A percentile compares a stretch with the other conserved stretches of the same genome.
Conservation (phyloP, 2,888 invertebrate genomes). For the Melinaea menophilus region DNA sequence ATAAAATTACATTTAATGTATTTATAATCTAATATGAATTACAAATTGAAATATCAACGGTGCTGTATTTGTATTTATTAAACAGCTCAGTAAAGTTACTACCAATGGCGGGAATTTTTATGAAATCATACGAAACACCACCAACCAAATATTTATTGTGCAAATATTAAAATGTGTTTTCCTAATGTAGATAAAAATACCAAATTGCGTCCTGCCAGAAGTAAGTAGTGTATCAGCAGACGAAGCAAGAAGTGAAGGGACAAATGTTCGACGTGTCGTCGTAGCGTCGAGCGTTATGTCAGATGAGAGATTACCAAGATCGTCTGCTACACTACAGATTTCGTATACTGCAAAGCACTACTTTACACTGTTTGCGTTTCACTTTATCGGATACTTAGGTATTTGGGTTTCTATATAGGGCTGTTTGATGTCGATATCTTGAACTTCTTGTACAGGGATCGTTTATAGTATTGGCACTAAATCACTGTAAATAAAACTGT, state of each 20-base stretch:
- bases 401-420: slow-evolving; percentile 15
- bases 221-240: slow-evolving; percentile 67
- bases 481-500: slow-evolving; percentile 34
- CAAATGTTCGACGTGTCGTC: slow-evolving; percentile 76
- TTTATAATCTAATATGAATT: no score
- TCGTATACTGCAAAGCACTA: slow-evolving; percentile 35
- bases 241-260: slow-evolving; percentile 57
- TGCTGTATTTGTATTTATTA: no score
- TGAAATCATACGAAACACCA: no score
- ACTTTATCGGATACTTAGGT: slow-evolving; percentile 16
- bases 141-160: no score
- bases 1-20: neutral
- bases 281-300: slow-evolving; percentile 83
- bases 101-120: no score
- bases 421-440: slow-evolving; percentile 25
- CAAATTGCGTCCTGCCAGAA: slow-evolving; percentile 75
- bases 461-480: slow-evolving; percentile 35
- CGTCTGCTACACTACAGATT: slow-evolving; percentile 47
- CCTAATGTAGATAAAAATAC: slow-evolving; percentile 49
- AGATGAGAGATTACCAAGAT: slow-evolving; percentile 72
- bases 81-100: neutral
- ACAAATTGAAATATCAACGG: no score
- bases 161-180: slow-evolving; percentile 5
- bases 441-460: slow-evolving; percentile 34
- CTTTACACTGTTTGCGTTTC: slow-evolving; percentile 20